A percentile compares a stretch with the other conserved stretches of the same genome.
Conservation (phyloP, 2,888 invertebrate genomes). For the Aromia moschata region DNA sequence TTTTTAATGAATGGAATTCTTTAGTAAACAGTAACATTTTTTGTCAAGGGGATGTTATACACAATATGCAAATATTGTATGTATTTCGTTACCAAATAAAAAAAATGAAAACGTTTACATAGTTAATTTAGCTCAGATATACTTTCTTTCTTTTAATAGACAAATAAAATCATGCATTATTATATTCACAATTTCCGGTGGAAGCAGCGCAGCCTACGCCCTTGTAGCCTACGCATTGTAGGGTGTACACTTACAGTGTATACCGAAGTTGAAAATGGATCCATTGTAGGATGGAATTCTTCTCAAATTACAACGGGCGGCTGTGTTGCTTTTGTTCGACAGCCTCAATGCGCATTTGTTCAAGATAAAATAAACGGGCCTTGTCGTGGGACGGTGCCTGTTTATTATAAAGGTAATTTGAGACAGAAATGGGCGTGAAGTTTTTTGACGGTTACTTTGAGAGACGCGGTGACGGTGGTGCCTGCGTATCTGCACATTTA, state of each 20-base stretch:
- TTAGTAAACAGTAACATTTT: too few species aligned
- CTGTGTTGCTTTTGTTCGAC: conserved; percentile 15
- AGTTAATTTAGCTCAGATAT: too few species aligned
- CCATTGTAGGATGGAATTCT: conserved; percentile 16
- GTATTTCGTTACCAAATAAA: too few species aligned
- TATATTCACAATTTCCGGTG: conserved; percentile 12
- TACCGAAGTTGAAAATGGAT: conserved; percentile 2
- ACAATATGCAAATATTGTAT: too few species aligned
- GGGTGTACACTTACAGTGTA: too few species aligned
- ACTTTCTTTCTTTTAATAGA: too few species aligned
- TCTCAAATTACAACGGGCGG: conserved; percentile 14
- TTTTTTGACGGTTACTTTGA: too few species aligned
- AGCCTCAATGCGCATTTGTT: conserved; percentile 16
- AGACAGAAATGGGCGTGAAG: not conserved
- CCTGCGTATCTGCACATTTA: not conserved
- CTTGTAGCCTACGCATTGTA: conserved; percentile 7
- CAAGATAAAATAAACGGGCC: conserved; percentile 6
- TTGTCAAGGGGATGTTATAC: too few species aligned
- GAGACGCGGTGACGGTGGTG: not conserved
- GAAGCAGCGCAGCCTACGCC: not conserved
- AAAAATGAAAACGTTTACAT: too few species aligned
- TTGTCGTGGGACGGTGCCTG: not conserved
- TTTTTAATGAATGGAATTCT: too few species aligned
- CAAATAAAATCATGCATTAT: too few species aligned
- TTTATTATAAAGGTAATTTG: conserved; percentile 11